These are phyloP conservation scores for Hydrotaea cyrtoneurina DNA, from an alignment of 2,888 invertebrate genomes.

Conservation along the genomic window DNA sequence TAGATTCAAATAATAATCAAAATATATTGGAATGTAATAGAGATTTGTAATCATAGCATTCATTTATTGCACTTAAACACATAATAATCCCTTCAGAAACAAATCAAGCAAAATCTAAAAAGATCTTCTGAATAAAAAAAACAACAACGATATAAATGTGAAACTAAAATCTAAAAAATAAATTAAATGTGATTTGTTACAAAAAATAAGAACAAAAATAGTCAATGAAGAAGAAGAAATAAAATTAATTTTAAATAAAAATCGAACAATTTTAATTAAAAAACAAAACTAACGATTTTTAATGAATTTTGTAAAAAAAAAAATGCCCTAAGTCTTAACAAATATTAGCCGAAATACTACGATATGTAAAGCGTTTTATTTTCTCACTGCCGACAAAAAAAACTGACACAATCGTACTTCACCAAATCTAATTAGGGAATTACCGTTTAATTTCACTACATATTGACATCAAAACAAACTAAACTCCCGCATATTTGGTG, in stretches of 20 bases:
- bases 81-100: constrained; percentile 17
- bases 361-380: constrained; percentile 12
- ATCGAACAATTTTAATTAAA: constrained; percentile 29
- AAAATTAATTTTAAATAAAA: constrained; percentile 47
- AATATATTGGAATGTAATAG: constrained; percentile 41
- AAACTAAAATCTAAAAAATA: constrained; percentile 30
- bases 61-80: constrained; percentile 41
- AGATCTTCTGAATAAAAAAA: not conserved
- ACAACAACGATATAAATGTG: constrained; percentile 59
- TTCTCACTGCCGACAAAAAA: constrained; percentile 56
- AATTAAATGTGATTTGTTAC: constrained; percentile 60
- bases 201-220: constrained; percentile 31
- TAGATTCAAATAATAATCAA: constrained; percentile 36
- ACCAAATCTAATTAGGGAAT: constrained; percentile 44
- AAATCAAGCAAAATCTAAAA: not conserved
- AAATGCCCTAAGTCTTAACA: constrained; percentile 34
- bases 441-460: not conserved
- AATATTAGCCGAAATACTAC: constrained; percentile 10
- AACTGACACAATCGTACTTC: constrained; percentile 28
- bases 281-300: constrained; percentile 41
- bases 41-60: constrained; percentile 48
- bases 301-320: constrained; percentile 44
- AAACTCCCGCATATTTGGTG: too few species aligned
- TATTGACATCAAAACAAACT: too few species aligned
- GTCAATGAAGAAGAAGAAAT: constrained; percentile 40